Percentiles rank a stretch among this genome's conserved stretches.
phyloP scores from a whole-genome alignment of 2,888 invertebrate species.

The Plebejus anna region DNA sequence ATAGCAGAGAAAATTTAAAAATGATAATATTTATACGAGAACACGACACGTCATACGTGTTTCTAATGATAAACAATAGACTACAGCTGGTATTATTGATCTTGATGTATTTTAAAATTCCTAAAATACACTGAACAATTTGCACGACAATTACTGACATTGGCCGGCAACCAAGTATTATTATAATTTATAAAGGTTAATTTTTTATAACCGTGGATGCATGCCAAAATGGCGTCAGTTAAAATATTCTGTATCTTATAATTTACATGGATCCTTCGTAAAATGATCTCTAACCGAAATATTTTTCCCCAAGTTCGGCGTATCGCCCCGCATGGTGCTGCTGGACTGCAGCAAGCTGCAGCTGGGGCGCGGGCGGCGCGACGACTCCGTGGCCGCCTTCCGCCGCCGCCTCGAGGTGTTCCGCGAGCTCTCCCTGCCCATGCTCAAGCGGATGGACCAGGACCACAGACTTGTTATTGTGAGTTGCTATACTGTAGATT shows the following conservation, averaged over 20 bases:
- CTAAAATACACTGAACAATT: neutral
- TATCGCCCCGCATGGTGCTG: constrained; percentile 88
- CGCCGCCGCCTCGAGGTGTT: constrained; percentile 91
- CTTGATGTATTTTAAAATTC: neutral
- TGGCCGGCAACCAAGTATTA: constrained; percentile 4
- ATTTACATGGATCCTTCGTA: neutral
- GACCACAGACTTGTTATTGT: constrained; percentile 91
- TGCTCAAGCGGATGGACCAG: constrained; percentile 91
- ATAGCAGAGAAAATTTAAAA: too few relatives aligned
- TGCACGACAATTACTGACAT: neutral
- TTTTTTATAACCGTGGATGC: neutral
- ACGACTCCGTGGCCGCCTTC: constrained; percentile 93
- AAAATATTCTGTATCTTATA: neutral
- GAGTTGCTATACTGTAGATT: constrained; percentile 51
- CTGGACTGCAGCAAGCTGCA: constrained; percentile 95
- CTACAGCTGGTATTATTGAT: neutral
- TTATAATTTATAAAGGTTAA: neutral
- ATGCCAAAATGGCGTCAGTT: neutral
- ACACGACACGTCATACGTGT: neutral
- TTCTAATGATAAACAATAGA: neutral
- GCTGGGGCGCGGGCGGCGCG: constrained; percentile 89
- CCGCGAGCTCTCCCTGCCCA: constrained; percentile 91
- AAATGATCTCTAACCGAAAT: neutral
- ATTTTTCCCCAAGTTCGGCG: constrained; percentile 80
- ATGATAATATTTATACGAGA: neutral